phyloP scores from a whole-genome alignment of 2,113 vertebrate species.

The Arvicanthis niloticus region DNA sequence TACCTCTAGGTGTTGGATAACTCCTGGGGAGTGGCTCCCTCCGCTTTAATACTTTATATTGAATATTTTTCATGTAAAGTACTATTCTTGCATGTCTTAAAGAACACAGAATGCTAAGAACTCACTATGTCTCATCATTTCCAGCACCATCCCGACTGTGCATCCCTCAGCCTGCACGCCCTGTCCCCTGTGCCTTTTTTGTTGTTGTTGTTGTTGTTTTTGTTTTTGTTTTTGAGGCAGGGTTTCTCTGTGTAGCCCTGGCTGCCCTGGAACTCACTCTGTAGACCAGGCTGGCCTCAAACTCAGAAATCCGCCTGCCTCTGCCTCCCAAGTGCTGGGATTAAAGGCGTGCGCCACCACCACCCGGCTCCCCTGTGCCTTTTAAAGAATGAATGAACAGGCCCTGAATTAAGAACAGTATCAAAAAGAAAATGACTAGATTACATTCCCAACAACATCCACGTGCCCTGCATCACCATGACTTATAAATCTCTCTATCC shows the following conservation, averaged over 20 bases:
- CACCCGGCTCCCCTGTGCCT: too few species aligned
- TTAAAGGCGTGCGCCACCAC: too few species aligned
- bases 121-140: background rate
- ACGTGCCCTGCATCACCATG: background rate
- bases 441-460: background rate
- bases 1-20: slow-evolving; percentile 26
- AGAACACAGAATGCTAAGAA: background rate
- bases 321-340: too few species aligned
- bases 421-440: slow-evolving; percentile 10
- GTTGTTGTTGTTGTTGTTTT: too few species aligned
- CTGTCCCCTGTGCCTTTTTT: background rate
- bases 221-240: too few species aligned
- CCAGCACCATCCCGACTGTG: background rate
- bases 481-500: background rate
- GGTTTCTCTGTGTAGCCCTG: too few species aligned
- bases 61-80: background rate
- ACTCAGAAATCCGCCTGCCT: too few species aligned
- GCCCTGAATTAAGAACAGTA: background rate
- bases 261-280: too few species aligned
- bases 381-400: background rate
- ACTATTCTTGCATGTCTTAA: background rate
- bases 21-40: slow-evolving; percentile 10
- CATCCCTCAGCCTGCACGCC: too few species aligned
- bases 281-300: too few species aligned
- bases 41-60: background rate